Evolutionary conservation across 2,113 vertebrate species (phyloP).

Genomic region (Ibidorhyncha struthersii): DNA sequence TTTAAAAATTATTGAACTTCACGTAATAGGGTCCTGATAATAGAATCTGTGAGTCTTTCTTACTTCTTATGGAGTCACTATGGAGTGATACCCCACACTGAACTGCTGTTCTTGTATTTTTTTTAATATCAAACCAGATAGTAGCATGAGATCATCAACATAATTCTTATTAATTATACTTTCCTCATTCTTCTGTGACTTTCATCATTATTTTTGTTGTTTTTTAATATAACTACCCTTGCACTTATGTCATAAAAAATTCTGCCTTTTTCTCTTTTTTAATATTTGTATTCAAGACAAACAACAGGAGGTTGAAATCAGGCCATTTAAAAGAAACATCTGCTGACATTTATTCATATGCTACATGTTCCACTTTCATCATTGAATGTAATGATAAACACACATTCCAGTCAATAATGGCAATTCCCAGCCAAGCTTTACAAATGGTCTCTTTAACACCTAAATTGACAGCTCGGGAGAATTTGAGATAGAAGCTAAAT

Average conservation of each 20-base stretch:
- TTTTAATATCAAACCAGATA: constrained; percentile 66
- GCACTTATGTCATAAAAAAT: constrained; percentile 84
- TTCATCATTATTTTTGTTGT: constrained; percentile 78
- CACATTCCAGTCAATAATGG: constrained; percentile 88
- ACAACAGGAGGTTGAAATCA: constrained; percentile 88
- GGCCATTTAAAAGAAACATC: constrained; percentile 88
- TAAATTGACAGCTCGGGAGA: constrained; percentile 87
- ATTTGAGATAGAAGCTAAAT: constrained; percentile 87
- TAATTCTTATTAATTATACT: constrained; percentile 77
- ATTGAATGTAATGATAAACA: constrained; percentile 87
- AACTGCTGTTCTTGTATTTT: constrained; percentile 33
- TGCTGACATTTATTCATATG: constrained; percentile 88
- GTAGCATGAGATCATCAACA: constrained; percentile 39
- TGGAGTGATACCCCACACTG: not conserved
- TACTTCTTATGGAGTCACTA: not conserved
- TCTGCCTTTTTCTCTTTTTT: constrained; percentile 82
- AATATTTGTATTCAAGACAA: constrained; percentile 89
- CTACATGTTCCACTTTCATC: constrained; percentile 86
- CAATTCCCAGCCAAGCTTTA: constrained; percentile 86
- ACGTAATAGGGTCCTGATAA: not conserved
- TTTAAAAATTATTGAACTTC: not conserved
- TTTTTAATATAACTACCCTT: constrained; percentile 82
- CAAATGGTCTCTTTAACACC: constrained; percentile 88
- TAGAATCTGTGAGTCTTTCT: not conserved
- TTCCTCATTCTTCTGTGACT: constrained; percentile 70